Evolutionary conservation across 2,113 vertebrate genomes (phyloP), one percentile per base, ranked within the genome.

Genomic region (Rynchops niger): DNA sequence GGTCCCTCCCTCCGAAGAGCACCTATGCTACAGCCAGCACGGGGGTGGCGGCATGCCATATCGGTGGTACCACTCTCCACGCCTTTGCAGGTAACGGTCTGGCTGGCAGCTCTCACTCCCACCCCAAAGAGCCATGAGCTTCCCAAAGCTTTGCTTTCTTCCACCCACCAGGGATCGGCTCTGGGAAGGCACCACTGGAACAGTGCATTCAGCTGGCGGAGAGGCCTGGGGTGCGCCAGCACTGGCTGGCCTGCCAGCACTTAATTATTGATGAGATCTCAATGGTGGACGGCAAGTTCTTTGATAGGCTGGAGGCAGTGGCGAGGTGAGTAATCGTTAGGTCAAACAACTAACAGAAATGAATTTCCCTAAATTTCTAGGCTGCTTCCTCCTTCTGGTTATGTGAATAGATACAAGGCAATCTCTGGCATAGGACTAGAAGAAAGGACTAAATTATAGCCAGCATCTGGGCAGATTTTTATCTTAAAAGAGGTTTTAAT

Each of bases 221-320:
- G 97, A 97, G 99, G 55, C 98, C 99, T 0, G 98, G 98, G 0
- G 98, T 99, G 63, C 98, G 98, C 36, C 99, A 99, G 96, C 99
- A 99, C 88, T 99, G 99, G 99, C 98, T 98, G 50, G 98, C 95
- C 95, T 99, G 99, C 87, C 98, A 98, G 34, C 99, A 99, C 90
- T 98, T 99, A 43, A 98, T 99, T 97, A 99, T 99, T 0, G 99
- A 99, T 11, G 99, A 99, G 98, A 97, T 99, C 92, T 99, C 99
- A 18, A 99, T 99, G 99, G 99, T 99, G 90, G 99, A 99, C 25
- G 99, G 99, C 1, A 98, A 98, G 65, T 98, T 99, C 92, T 99
- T 99, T 89, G 99, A 99, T 94, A 99, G 98, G 96, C 98, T 99
- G 30, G 99, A 99, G 95, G 98, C 99, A 0, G 98, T 99, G 50